Evolutionary conservation across 2,888 invertebrate species (phyloP).

Genomic region (Malthinus flaveolus): DNA sequence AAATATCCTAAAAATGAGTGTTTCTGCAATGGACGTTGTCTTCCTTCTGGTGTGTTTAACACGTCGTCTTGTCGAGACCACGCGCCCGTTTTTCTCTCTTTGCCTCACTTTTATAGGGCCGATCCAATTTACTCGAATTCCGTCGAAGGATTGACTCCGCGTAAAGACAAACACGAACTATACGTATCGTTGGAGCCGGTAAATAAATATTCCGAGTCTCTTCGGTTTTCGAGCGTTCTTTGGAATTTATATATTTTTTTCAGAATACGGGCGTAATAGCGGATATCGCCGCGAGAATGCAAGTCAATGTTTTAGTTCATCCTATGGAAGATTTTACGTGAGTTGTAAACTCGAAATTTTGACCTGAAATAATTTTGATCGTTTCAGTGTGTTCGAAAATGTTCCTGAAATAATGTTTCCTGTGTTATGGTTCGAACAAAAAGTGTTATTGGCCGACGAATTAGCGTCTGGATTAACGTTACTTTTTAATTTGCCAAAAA

Average conservation of each 20-base stretch:
- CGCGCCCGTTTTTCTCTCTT: slow-evolving; percentile 80
- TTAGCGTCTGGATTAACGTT: slow-evolving; percentile 60
- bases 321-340: slow-evolving; percentile 67
- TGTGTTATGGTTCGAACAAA: slow-evolving; percentile 76
- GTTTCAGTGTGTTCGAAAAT: slow-evolving; percentile 63
- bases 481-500: slow-evolving; percentile 58
- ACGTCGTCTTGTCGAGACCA: slow-evolving; percentile 78
- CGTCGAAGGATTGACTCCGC: slow-evolving; percentile 72
- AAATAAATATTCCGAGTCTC: slow-evolving; percentile 41
- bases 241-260: slow-evolving; percentile 43
- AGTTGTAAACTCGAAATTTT: slow-evolving; percentile 48
- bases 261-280: slow-evolving; percentile 76
- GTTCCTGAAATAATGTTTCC: slow-evolving; percentile 72
- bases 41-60: slow-evolving; percentile 74
- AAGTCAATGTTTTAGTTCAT: slow-evolving; percentile 76
- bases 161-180: slow-evolving; percentile 72
- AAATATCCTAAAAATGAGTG: slow-evolving; percentile 66
- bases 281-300: slow-evolving; percentile 77
- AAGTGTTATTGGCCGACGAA: slow-evolving; percentile 61
- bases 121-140: slow-evolving; percentile 67
- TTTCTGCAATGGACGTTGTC: slow-evolving; percentile 73
- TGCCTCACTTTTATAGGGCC: slow-evolving; percentile 82
- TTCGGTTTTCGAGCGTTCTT: not conserved
- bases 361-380: no score
- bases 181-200: slow-evolving; percentile 78